These are phyloP conservation scores for Fragariocoptes setiger DNA, from an alignment of 1,140 invertebrate species.

Conservation along the genomic window DNA sequence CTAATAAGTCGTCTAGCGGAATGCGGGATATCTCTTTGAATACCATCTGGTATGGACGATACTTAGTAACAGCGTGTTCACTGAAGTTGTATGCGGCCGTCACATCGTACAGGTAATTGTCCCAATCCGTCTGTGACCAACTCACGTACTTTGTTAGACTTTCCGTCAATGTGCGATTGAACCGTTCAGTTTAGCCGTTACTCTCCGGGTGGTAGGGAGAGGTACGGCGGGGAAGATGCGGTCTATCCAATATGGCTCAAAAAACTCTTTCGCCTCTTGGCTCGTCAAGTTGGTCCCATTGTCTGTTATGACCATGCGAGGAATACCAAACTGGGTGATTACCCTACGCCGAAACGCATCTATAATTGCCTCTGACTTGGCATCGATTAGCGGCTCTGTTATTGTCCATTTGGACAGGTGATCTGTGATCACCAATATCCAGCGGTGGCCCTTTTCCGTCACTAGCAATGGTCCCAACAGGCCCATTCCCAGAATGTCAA, in stretches of 20 bases:
- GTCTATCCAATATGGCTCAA: not conserved
- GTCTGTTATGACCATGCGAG: not conserved
- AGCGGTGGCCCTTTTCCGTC: not conserved
- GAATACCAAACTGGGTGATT: not conserved
- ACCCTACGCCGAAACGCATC: not conserved
- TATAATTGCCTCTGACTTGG: not conserved
- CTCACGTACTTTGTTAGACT: not conserved
- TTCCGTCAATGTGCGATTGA: not conserved
- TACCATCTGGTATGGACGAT: not conserved
- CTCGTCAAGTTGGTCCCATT: not conserved
- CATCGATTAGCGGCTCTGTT: not conserved
- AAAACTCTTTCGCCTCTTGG: not conserved
- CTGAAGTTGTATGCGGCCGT: not conserved
- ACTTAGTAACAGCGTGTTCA: not conserved
- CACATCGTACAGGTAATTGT: not conserved
- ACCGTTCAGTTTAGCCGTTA: not conserved
- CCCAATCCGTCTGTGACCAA: not conserved
- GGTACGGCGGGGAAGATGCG: not conserved
- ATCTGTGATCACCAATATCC: not conserved
- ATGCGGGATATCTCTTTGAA: not conserved
- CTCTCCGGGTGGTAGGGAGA: not conserved
- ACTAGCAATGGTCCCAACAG: not conserved
- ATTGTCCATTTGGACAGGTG: not conserved
- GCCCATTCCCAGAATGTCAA: not conserved
- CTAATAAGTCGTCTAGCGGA: not conserved